Evolutionary conservation across 2,797 vertebrate species (phyloP), one percentile per base, ranked within the genome.

Genomic region (Brachyrhaphis roseni): DNA sequence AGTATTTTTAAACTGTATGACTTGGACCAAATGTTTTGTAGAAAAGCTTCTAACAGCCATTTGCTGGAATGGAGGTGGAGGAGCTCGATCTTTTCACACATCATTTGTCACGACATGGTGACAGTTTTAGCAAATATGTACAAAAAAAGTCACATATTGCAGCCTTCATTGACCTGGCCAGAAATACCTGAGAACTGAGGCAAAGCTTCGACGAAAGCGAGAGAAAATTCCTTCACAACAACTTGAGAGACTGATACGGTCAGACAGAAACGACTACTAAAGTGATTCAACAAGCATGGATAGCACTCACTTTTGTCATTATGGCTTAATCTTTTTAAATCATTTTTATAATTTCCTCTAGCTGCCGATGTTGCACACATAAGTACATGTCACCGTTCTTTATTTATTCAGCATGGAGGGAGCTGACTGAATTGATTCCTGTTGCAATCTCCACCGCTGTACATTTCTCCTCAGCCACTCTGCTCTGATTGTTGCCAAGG

Each of bases 381-480:
- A 71, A 28, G 28, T 71, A 28, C 0, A 74, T 79, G 62, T 78
- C 10, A 73, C 84, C 87, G 87, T 81, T 85, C 87, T 89, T 90
- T 91, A 91, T 89, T 84, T 82, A 86, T 87, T 86, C 88, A 87
- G 74, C 82, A 82, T 73, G 83, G 82, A 85, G 85, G 82, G 79
- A 93, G 87, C 81, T 87, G 87, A 86, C 88, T 85, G 89, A 93
- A 92, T 90, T 92, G 88, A 93, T 94, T 94, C 92, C 88, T 89
- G 89, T 88, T 91, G 92, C 94, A 94, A 95, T 95, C 91, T 93
- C 86, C 81, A 79, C 76, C 84, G 82, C 82, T 92, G 87, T 92
- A 86, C 85, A 87, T 92, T 90, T 85, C 87, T 91, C 91, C 85
- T 26, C 84, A 85, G 84, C 84, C 82, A 77, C 84, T 91, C 86